Evolutionary conservation across 2,113 vertebrate genomes (phyloP).

Genomic region (Loxodonta africana): DNA sequence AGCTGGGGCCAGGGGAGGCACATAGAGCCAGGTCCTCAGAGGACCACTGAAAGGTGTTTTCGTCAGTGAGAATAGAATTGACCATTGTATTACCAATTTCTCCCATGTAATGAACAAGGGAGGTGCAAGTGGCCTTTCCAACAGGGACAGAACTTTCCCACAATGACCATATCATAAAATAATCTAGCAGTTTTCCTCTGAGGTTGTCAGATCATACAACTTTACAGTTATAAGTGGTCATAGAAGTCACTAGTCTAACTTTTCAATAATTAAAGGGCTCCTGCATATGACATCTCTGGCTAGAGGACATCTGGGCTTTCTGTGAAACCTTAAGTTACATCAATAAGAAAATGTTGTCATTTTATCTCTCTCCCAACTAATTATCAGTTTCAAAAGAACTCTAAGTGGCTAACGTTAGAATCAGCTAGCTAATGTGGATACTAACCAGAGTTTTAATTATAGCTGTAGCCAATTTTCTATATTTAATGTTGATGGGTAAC

Average conservation of each 20-base stretch:
- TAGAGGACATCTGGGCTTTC: not conserved
- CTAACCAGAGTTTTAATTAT: slow-evolving; percentile 67
- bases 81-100: not conserved
- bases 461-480: slow-evolving; percentile 11
- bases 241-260: not conserved
- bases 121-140: not conserved
- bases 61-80: not conserved
- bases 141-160: not conserved
- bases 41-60: not conserved
- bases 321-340: not conserved
- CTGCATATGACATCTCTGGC: not conserved
- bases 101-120: not conserved
- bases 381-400: slow-evolving; percentile 62
- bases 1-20: not conserved
- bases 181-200: not conserved
- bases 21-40: not conserved
- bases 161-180: not conserved
- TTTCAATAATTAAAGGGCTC: not conserved
- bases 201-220: not conserved
- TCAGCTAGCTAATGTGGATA: slow-evolving; percentile 35
- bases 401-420: slow-evolving; percentile 10
- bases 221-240: not conserved
- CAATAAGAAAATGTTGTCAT: slow-evolving; percentile 26
- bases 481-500: slow-evolving; percentile 41
- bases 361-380: slow-evolving; percentile 58